phyloP scores from a whole-genome alignment of 2,113 vertebrate species.

The Anthoscopus minutus region DNA sequence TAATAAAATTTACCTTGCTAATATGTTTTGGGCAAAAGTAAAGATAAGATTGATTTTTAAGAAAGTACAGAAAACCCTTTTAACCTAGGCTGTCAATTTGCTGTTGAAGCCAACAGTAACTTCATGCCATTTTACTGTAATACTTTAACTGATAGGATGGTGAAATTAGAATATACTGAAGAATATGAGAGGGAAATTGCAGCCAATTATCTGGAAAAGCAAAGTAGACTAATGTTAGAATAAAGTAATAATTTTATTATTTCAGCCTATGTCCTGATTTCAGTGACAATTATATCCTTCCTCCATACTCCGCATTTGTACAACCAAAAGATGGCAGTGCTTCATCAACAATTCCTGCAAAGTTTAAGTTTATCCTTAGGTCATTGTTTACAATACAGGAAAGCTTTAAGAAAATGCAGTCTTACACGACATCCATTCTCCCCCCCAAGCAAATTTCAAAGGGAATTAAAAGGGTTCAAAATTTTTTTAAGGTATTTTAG shows the following conservation, averaged over 20 bases:
- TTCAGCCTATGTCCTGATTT: neutral
- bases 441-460: neutral
- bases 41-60: neutral
- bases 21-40: neutral
- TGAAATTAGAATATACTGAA: neutral
- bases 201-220: neutral
- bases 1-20: neutral
- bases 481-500: neutral
- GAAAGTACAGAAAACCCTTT: neutral
- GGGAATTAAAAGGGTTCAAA: neutral
- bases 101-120: neutral
- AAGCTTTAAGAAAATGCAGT: slow-evolving; percentile 17
- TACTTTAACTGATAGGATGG: neutral
- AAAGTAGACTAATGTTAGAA: neutral
- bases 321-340: slow-evolving; percentile 78
- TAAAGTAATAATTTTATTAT: neutral
- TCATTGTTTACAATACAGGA: neutral
- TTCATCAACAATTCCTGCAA: slow-evolving; percentile 70
- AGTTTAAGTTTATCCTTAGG: slow-evolving; percentile 3
- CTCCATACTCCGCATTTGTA: slow-evolving; percentile 56
- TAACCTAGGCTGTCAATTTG: neutral
- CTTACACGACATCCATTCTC: slow-evolving; percentile 3
- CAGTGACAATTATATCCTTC: neutral
- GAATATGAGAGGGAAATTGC: neutral
- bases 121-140: neutral